Base-by-base conservation (phyloP, 1,140 invertebrate genomes). In the Macrobrachium nipponense region DNA sequence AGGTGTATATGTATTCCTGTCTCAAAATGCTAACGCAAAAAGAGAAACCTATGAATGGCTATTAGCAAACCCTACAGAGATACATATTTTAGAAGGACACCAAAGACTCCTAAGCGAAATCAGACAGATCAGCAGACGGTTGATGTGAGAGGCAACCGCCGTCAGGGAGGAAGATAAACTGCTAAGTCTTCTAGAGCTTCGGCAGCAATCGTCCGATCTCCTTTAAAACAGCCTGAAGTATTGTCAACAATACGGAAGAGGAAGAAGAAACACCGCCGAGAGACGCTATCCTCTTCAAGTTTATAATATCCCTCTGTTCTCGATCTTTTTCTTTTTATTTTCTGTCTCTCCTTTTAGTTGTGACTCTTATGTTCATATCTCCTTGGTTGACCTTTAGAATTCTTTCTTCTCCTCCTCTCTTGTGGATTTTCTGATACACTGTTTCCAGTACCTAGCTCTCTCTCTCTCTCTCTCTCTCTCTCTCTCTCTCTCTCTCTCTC, bases 401-500 rank as follows among this genome's bases (percentile, higher is more conserved):
- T 36, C 12, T 12, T 70, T 70, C 12, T 36, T 17, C 66, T n/a
- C 20, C 66, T 36, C 64, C 14, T 70, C 20, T 70, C n/a, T 14
- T 27, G 66, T 70, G 12, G 12, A n/a, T 70, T 70, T 70, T 70
- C 66, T n/a, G 11, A 27, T n/a, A 2, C 14, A 5, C 66, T n/a
- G 2, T 17, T 36, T 70, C n/a, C 66, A 27, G 14, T n/a, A 12
- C 8, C 15, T n/a, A 23, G 12, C 66, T 70, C 66, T 70, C 66
- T 70, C 66, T 70, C 66, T 70, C 66, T 70, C 66, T 70, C 66
- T 70, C 66, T 70, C 66, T 70, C 66, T 70, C 66, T 70, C 66
- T 70, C 66, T 70, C 66, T 70, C 66, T 70, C 66, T 70, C 66
- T 70, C 66, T 70, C 66, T 70, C 66, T 70, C 66, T 70, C 66